phyloP scores from a whole-genome alignment of 2,888 invertebrate species.

The Acanthosepion pharaonis region DNA sequence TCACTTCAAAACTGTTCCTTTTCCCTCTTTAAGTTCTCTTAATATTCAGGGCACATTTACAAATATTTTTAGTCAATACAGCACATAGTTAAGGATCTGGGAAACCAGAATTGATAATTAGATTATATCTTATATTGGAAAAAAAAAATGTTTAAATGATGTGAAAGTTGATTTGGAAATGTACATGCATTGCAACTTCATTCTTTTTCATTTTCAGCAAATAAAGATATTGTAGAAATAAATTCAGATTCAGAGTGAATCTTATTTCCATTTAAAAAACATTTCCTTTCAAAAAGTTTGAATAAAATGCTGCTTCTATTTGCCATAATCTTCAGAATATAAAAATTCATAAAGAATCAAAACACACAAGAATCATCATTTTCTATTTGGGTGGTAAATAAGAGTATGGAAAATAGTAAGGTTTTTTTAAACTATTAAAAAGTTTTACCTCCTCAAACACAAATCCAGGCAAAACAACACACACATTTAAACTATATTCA shows the following conservation, averaged over 20 bases:
- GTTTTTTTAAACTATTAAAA: not conserved
- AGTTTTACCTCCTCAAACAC: not conserved
- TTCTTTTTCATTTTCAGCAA: not conserved
- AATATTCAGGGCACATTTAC: conserved; percentile 22
- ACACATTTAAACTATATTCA: not conserved
- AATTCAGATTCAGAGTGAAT: not conserved
- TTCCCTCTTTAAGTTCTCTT: not conserved
- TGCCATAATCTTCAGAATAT: not conserved
- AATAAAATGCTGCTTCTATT: not conserved
- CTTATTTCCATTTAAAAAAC: not conserved
- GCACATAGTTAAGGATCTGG: not conserved
- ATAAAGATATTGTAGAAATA: not conserved
- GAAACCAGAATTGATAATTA: not conserved
- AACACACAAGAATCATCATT: not conserved
- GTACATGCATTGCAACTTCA: not conserved
- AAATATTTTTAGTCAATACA: not conserved
- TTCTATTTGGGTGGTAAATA: not conserved
- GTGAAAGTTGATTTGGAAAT: not conserved
- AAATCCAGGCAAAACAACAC: not conserved
- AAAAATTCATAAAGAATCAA: not conserved
- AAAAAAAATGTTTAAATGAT: not conserved
- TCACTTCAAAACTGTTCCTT: not conserved
- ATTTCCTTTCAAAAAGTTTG: not conserved
- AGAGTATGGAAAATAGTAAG: not conserved
- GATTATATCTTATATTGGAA: not conserved